Evolutionary conservation across 2,888 invertebrate genomes (phyloP), one percentile per base, ranked within the genome.

Genomic region (Phanerotoma sp.): DNA sequence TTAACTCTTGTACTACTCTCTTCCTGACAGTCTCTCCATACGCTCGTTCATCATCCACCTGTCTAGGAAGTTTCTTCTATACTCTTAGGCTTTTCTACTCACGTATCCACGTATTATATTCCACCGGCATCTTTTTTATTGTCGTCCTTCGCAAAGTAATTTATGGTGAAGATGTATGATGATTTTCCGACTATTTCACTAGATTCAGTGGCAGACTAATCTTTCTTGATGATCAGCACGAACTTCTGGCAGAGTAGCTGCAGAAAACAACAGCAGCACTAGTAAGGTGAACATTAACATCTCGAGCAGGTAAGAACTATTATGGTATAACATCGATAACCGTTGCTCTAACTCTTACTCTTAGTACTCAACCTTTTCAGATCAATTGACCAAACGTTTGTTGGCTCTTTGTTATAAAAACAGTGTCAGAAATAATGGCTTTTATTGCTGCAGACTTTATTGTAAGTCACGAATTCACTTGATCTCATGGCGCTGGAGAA

Each of bases 381-480:
- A 71, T 70, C 70, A 70, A 71, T 71, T 66, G 67, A 64, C 54
- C 55, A 60, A 62, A 51, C 53, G 58, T 62, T 61, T 54, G 58
- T 56, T 61, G 58, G 62, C 62, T 64, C 58, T n/a, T n/a, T 57
- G 50, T 35, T 54, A 54, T 47, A 49, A 25, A 51, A 54, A 55
- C 47, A 55, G n/a, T 20, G 21, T 20, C 40, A 40, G n/a, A n/a
- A n/a, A n/a, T n/a, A n/a, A n/a, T n/a, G n/a, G n/a, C n/a, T n/a
- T n/a, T n/a, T n/a, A n/a, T n/a, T n/a, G n/a, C n/a, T n/a, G n/a
- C 40, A n/a, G 18, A 11, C n/a, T 11, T 18, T 40, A 25, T 7
- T 25, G 7, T 7, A 7, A 7, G 25, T 25, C 25, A 25, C 7
- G 25, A 25, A 25, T 25, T 25, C 25, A 25, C 3, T 25, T 25